These are phyloP conservation scores for Rhincodon typus DNA, from an alignment of 2,797 vertebrate genomes.

Conservation along the genomic window DNA sequence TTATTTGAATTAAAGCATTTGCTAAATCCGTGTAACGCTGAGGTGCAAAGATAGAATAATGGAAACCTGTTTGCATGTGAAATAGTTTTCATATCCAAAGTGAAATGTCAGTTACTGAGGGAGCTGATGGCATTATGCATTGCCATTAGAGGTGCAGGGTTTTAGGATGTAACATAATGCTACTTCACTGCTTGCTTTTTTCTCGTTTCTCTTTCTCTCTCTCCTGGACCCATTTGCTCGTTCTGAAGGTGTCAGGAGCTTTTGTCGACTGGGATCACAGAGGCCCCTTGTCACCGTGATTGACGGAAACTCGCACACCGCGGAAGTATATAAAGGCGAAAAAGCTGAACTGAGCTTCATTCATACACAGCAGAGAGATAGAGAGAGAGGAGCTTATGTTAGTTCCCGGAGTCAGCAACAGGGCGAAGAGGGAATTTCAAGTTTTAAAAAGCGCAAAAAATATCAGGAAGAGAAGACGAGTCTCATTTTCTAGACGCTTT, in stretches of 20 bases:
- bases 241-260: neutral
- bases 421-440: neutral
- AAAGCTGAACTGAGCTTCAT: neutral
- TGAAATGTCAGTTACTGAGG: too few relatives aligned
- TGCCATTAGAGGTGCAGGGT: too few relatives aligned
- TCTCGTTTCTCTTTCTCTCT: neutral
- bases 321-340: neutral
- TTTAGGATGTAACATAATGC: neutral
- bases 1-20: too few relatives aligned
- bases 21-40: too few relatives aligned
- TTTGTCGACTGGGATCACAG: neutral
- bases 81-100: neutral
- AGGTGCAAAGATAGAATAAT: too few relatives aligned
- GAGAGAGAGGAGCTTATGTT: neutral
- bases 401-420: neutral
- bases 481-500: neutral
- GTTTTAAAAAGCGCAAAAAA: neutral
- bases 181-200: neutral
- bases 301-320: constrained; percentile 13
- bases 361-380: constrained; percentile 11
- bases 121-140: too few relatives aligned
- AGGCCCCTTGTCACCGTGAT: neutral
- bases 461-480: neutral
- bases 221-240: neutral
- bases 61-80: too few relatives aligned